Conservation (phyloP, 2,113 vertebrate species). For the Phyllopteryx taeniolatus region DNA sequence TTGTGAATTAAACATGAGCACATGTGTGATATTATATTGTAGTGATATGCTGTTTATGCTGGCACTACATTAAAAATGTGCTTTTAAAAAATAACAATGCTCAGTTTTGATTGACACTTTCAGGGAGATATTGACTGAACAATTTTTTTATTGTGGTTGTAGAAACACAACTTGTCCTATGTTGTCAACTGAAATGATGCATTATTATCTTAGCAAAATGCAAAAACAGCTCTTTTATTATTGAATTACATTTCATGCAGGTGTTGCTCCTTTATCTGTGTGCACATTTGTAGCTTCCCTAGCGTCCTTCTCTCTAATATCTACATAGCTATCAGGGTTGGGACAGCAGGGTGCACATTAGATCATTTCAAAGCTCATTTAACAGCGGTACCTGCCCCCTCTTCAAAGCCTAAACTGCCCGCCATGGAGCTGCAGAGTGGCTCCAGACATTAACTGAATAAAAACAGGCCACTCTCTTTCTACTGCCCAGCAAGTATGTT, state of each 20-base stretch:
- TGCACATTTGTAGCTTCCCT: constrained; percentile 32
- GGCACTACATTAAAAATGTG: neutral
- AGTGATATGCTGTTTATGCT: neutral
- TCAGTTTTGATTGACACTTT: neutral
- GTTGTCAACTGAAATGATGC: neutral
- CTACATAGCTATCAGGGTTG: constrained; percentile 46
- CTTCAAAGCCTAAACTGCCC: constrained; percentile 69
- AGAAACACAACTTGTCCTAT: neutral
- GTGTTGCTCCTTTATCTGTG: constrained; percentile 8
- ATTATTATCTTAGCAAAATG: constrained; percentile 6
- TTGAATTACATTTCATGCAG: neutral
- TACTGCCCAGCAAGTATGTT: constrained; percentile 58
- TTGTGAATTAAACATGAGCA: constrained; percentile 50
- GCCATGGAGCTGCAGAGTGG: constrained; percentile 57
- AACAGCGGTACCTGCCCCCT: constrained; percentile 67
- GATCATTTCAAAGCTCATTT: constrained; percentile 76
- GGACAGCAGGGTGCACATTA: constrained; percentile 63
- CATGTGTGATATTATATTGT: constrained; percentile 45
- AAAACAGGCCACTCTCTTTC: constrained; percentile 75
- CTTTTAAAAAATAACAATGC: neutral
- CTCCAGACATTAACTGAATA: constrained; percentile 79
- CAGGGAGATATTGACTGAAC: neutral
- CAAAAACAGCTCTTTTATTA: neutral
- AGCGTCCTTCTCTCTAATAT: constrained; percentile 34
- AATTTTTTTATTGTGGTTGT: neutral